A percentile compares a stretch with the other conserved stretches of the same genome.
phyloP scores from a whole-genome alignment of 2,888 invertebrate species.

The Clitarchus hookeri region DNA sequence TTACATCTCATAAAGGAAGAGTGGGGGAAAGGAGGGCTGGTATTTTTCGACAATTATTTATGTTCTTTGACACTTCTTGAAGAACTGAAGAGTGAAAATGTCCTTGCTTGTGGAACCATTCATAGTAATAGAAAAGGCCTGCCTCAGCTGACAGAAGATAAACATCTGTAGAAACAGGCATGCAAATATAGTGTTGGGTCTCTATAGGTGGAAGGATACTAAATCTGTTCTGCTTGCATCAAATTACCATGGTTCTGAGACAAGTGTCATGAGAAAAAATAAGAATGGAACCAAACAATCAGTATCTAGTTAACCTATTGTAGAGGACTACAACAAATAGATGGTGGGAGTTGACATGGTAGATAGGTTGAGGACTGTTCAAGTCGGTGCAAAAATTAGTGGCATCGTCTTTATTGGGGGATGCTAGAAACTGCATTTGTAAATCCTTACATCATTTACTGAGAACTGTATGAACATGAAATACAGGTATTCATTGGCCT shows the following conservation, averaged over 20 bases:
- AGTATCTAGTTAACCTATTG: too few species aligned
- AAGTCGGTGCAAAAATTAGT: too few species aligned
- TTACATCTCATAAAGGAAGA: not conserved
- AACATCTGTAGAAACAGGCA: not conserved
- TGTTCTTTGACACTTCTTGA: not conserved
- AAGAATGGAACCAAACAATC: constrained; percentile 29
- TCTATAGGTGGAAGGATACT: constrained; percentile 42
- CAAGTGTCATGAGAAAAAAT: constrained; percentile 20
- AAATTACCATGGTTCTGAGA: constrained; percentile 44
- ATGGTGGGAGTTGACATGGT: too few species aligned
- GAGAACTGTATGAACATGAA: too few species aligned
- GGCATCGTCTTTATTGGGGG: too few species aligned
- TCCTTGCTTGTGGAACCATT: not conserved
- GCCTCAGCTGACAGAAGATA: not conserved
- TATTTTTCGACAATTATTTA: too few species aligned
- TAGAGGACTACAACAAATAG: too few species aligned
- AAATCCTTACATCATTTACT: too few species aligned
- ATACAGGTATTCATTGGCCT: too few species aligned
- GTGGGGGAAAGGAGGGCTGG: not conserved
- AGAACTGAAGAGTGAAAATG: not conserved
- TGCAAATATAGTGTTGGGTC: constrained; percentile 32
- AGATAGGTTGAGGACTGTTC: too few species aligned
- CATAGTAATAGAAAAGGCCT: not conserved
- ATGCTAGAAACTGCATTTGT: too few species aligned
- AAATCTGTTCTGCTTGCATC: constrained; percentile 39